A percentile compares a stretch with the other conserved stretches of the same genome.
phyloP scores from a whole-genome alignment of 2,113 vertebrate genomes.

The Sisor rabdophorus region DNA sequence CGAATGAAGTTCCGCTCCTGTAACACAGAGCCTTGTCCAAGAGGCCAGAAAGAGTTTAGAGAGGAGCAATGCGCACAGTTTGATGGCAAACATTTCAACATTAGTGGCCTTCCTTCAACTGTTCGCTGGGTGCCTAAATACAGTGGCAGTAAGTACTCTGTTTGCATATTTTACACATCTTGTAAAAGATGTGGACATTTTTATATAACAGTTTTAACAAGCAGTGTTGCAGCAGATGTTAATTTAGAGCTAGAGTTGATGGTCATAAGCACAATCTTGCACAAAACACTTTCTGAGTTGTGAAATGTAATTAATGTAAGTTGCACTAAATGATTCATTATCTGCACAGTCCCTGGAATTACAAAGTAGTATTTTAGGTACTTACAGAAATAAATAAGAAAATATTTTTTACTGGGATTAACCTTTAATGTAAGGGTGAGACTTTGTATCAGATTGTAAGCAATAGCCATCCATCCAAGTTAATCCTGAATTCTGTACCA shows the following conservation, averaged over 20 bases:
- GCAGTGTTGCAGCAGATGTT: neutral
- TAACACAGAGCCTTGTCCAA: slow-evolving; percentile 89
- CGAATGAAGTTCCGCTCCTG: slow-evolving; percentile 97
- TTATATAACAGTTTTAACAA: neutral
- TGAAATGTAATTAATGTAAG: too few relatives aligned
- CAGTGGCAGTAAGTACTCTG: slow-evolving; percentile 85
- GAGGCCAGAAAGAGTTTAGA: slow-evolving; percentile 83
- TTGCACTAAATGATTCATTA: neutral
- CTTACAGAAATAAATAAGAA: neutral
- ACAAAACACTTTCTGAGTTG: too few relatives aligned
- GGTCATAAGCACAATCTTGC: neutral
- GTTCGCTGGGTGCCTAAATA: slow-evolving; percentile 96
- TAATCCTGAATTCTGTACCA: neutral
- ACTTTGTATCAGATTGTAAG: neutral
- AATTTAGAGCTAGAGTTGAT: neutral
- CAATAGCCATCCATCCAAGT: neutral
- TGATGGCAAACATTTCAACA: slow-evolving; percentile 93
- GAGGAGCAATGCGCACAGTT: slow-evolving; percentile 92
- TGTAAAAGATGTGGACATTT: neutral
- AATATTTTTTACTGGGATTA: neutral
- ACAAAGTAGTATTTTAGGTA: neutral
- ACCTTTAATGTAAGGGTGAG: neutral
- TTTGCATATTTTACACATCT: neutral
- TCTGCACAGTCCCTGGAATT: neutral
- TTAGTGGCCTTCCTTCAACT: slow-evolving; percentile 85